Base-by-base conservation (phyloP, 1,140 invertebrate species). In the Pemphigus obesinymphae region DNA sequence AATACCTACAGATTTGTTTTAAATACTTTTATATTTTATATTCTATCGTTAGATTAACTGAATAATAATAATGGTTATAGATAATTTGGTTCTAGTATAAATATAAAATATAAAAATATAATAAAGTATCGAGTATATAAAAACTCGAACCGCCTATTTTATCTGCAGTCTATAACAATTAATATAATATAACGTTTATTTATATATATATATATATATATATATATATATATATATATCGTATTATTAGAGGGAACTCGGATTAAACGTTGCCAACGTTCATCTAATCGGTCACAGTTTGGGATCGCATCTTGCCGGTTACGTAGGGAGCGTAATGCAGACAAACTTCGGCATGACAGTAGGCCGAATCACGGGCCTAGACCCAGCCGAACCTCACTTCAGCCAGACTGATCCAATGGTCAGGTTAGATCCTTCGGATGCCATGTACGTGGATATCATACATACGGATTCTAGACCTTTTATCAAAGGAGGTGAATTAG, bases 371-470 rank as follows among this genome's bases (percentile, higher is more conserved):
- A 90, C 90, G 78, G 91, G 91, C 90, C 85, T 98, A 84, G 96
- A 98, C 88, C 96, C 96, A 0, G 96, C 96, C 0, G 95, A 95
- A 82, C 96, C 96, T 0, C 92, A 96, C 85, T 98, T 98, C 87
- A 92, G 93, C 84, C 92, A 94, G 83, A 93, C 94, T 0, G 90
- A 92, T 68, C 90, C 92, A 8, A 90, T 94, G 83, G 95, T 97
- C 0, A 90, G 95, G 1, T 88, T 97, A 20, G 96, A 97, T 87
- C 90, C 91, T 17, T 90, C 90, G 15, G 96, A 97, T 85, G 95
- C 95, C 0, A 88, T 91, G 53, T 96, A 93, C 85, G 95, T 97
- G 1, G 95, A 95, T 85, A 90, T 95, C 2, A 93, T 97, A 82
- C 96, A 97, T 86, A 95, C 95, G 4, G 95, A 97, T 86, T 93